phyloP scores from a whole-genome alignment of 2,113 vertebrate species.

The Pontoporia blainvillei region DNA sequence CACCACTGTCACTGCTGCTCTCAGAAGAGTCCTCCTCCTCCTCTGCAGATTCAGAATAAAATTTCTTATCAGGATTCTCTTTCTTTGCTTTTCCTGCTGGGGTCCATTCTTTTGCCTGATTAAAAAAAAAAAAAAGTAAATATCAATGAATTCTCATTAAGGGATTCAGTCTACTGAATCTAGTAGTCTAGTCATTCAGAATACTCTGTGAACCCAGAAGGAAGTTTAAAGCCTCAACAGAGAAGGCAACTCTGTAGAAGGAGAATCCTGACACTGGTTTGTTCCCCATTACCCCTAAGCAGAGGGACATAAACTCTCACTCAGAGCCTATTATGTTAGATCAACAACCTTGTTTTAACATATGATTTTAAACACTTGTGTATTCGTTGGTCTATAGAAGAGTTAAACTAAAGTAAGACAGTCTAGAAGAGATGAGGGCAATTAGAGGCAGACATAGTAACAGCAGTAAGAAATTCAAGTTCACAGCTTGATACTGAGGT shows the following conservation, averaged over 20 bases:
- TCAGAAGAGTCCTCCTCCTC: conserved; percentile 85
- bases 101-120: conserved; percentile 87
- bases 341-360: not conserved
- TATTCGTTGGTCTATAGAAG: not conserved
- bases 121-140: conserved; percentile 45
- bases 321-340: not conserved
- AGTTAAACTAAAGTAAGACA: not conserved
- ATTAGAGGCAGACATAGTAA: not conserved
- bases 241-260: not conserved
- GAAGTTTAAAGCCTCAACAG: not conserved
- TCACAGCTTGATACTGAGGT: not conserved
- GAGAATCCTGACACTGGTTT: not conserved
- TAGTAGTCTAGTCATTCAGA: not conserved
- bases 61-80: conserved; percentile 86
- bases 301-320: not conserved
- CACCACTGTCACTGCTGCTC: conserved; percentile 77
- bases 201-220: not conserved
- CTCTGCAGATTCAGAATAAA: conserved; percentile 90
- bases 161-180: not conserved
- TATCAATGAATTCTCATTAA: conserved; percentile 10
- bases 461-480: not conserved
- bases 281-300: not conserved
- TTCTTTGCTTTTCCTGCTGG: conserved; percentile 85
- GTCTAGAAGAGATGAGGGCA: not conserved
- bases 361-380: not conserved